Conservation (phyloP, 2,888 invertebrate species). For the Petrolisthes cinctipes region DNA sequence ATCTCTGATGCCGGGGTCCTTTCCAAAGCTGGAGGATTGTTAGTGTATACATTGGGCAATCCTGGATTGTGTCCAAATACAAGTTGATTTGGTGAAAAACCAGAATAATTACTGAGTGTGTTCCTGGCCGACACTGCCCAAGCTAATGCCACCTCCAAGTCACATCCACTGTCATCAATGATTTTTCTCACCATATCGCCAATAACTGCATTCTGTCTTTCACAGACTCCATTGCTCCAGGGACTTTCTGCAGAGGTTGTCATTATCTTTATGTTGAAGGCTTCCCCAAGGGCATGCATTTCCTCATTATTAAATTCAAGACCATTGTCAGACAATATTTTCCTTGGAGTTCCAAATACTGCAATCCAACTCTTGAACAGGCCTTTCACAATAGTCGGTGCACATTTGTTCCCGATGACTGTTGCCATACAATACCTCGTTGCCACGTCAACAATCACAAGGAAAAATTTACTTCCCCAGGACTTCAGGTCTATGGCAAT, state of each 20-base stretch:
- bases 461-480: not conserved
- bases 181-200: not conserved
- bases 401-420: conserved; percentile 5
- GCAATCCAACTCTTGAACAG: conserved; percentile 18
- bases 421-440: conserved; percentile 4
- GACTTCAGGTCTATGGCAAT: conserved; percentile 22
- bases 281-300: conserved; percentile 19
- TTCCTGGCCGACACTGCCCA: conserved; percentile 7
- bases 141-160: conserved; percentile 9
- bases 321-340: conserved; percentile 11
- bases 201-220: conserved; percentile 8
- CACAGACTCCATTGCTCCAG: conserved; percentile 7
- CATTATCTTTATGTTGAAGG: conserved; percentile 29
- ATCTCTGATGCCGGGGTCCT: not conserved
- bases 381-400: conserved; percentile 13
- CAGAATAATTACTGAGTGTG: not conserved
- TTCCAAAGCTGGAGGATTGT: conserved; percentile 15
- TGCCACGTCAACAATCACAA: conserved; percentile 3
- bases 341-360: not conserved
- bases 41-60: not conserved
- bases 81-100: conserved; percentile 17
- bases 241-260: conserved; percentile 13
- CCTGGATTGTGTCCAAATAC: conserved; percentile 18
- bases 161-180: not conserved
- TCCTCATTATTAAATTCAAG: conserved; percentile 23